A percentile compares a stretch with the other conserved stretches of the same genome.
phyloP scores from a whole-genome alignment of 2,888 invertebrate genomes.

The Matsumyia berberina region DNA sequence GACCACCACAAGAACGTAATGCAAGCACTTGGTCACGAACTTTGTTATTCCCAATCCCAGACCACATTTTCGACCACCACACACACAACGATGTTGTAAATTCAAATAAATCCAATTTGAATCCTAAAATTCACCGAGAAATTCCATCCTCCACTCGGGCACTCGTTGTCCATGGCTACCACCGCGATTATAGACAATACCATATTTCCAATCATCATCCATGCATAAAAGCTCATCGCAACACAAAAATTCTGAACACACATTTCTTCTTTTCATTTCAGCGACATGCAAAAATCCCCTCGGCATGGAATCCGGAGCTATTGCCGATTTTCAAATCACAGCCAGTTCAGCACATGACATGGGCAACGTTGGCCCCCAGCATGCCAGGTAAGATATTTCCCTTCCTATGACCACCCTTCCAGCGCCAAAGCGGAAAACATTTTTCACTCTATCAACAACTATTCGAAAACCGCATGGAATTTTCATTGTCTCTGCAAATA shows the following conservation, averaged over 20 bases:
- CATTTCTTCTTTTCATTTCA: conserved; percentile 83
- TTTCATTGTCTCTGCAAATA: conserved; percentile 71
- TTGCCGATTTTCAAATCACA: conserved; percentile 91
- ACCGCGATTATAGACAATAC: not conserved
- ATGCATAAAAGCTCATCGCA: conserved; percentile 35
- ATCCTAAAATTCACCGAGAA: not conserved
- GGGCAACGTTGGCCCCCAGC: conserved; percentile 92
- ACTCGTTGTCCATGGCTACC: conserved; percentile 14
- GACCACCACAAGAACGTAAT: too few species aligned
- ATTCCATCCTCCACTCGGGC: not conserved
- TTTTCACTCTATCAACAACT: conserved; percentile 55
- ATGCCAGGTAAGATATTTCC: conserved; percentile 88
- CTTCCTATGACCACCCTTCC: not conserved
- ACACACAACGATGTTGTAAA: too few species aligned
- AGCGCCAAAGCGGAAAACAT: conserved; percentile 19
- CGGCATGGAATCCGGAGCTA: conserved; percentile 92
- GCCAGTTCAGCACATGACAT: conserved; percentile 93
- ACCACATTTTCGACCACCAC: too few species aligned
- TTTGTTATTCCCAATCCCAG: too few species aligned
- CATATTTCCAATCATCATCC: conserved; percentile 17
- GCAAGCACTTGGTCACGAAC: too few species aligned
- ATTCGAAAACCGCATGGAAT: conserved; percentile 74
- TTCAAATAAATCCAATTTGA: too few species aligned
- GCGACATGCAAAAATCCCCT: conserved; percentile 89
- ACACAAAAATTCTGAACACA: conserved; percentile 28